Percentiles rank a stretch among this genome's conserved stretches.
These are phyloP conservation scores for Pogonocherus hispidulus DNA, from an alignment of 2,888 invertebrate genomes.

Conservation along the genomic window DNA sequence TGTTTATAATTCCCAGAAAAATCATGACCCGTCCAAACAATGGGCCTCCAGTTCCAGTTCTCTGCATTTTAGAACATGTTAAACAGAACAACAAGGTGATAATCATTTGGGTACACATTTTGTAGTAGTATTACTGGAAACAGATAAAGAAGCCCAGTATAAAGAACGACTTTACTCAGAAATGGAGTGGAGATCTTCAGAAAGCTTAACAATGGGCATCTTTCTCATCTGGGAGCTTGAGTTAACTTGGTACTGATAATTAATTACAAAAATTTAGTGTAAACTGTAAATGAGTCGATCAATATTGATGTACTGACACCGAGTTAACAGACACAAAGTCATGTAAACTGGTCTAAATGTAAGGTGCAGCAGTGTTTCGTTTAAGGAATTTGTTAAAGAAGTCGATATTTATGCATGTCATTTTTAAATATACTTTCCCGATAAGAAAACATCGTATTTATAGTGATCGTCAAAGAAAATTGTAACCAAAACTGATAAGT, in stretches of 20 bases:
- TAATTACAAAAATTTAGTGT: conserved; percentile 4
- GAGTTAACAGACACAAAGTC: too few relatives aligned
- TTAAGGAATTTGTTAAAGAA: too few relatives aligned
- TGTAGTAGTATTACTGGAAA: not conserved
- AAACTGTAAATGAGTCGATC: not conserved
- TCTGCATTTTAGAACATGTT: conserved; percentile 2
- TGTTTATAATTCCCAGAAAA: conserved; percentile 13
- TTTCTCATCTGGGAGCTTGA: not conserved
- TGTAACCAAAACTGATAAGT: too few relatives aligned
- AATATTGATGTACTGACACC: not conserved
- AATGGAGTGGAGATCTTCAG: not conserved
- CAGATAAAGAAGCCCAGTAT: not conserved
- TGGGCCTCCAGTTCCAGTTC: too few relatives aligned
- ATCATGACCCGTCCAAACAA: not conserved
- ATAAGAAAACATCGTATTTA: too few relatives aligned
- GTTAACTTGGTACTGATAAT: not conserved
- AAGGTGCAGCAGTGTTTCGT: not conserved
- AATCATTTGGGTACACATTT: not conserved
- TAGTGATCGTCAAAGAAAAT: too few relatives aligned
- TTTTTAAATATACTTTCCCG: too few relatives aligned
- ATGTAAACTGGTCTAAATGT: not conserved
- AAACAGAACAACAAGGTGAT: conserved; percentile 1
- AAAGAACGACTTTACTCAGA: conserved; percentile 1
- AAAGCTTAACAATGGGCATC: not conserved
- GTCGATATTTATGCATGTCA: too few relatives aligned